Evolutionary conservation across 2,888 invertebrate genomes (phyloP).

Genomic region (Prosapia bicincta): DNA sequence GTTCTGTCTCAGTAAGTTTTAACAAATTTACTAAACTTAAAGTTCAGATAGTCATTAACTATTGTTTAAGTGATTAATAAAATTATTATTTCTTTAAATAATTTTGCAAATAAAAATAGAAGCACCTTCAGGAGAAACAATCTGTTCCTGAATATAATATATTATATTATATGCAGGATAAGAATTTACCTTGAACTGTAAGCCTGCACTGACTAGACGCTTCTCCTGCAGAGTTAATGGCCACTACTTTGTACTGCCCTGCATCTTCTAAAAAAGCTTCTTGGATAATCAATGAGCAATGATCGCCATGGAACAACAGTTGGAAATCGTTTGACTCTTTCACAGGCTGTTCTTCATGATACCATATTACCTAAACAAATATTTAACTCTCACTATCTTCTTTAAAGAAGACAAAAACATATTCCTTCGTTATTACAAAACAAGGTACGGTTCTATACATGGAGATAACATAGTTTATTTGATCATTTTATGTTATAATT

Average conservation of each 20-base stretch:
- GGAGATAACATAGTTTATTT: too few species aligned
- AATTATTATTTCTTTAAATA: too few species aligned
- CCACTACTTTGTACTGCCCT: slow-evolving; percentile 75
- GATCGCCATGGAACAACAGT: slow-evolving; percentile 78
- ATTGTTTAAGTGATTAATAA: too few species aligned
- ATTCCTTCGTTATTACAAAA: neutral
- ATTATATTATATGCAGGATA: too few species aligned
- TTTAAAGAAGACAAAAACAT: neutral
- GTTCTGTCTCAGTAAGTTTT: too few species aligned
- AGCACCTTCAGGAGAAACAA: too few species aligned
- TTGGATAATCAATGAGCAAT: slow-evolving; percentile 67
- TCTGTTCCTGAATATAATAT: too few species aligned
- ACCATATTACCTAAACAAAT: slow-evolving; percentile 60
- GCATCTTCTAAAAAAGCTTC: slow-evolving; percentile 71
- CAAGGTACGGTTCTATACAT: too few species aligned
- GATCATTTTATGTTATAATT: too few species aligned
- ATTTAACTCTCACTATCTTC: neutral
- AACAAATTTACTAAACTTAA: too few species aligned
- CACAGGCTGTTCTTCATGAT: slow-evolving; percentile 74
- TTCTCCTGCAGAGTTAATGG: slow-evolving; percentile 80
- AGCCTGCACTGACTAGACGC: slow-evolving; percentile 68
- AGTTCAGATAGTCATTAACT: too few species aligned
- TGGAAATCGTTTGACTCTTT: slow-evolving; percentile 77
- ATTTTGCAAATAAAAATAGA: too few species aligned
- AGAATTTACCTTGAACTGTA: slow-evolving; percentile 50